Percentiles rank a stretch among this genome's conserved stretches.
phyloP scores from a whole-genome alignment of 1,140 invertebrate genomes.

The Lasioglossum baleicum region DNA sequence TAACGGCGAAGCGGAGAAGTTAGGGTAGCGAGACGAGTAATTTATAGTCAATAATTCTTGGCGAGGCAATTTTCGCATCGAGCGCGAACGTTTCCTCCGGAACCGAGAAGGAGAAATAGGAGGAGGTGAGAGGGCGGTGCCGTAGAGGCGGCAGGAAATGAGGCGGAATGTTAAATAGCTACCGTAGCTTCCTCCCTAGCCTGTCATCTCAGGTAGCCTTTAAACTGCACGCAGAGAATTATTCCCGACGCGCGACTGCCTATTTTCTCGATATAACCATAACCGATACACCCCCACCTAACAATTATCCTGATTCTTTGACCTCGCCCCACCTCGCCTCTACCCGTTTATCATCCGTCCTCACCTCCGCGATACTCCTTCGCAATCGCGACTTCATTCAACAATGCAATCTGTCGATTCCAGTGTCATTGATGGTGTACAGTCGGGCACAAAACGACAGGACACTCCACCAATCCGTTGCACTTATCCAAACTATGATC shows the following conservation, averaged over 20 bases:
- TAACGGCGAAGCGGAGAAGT: constrained; percentile 65
- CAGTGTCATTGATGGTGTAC: too few relatives aligned
- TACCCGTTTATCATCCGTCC: not conserved
- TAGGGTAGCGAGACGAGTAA: constrained; percentile 68
- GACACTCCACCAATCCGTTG: too few relatives aligned
- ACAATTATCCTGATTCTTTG: not conserved
- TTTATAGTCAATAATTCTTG: constrained; percentile 77
- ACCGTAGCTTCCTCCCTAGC: constrained; percentile 40
- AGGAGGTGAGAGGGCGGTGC: constrained; percentile 21
- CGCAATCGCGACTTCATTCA: not conserved
- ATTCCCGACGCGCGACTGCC: constrained; percentile 31
- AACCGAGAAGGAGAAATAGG: constrained; percentile 45
- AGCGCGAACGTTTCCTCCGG: constrained; percentile 65
- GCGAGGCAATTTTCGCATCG: constrained; percentile 74
- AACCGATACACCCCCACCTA: not conserved
- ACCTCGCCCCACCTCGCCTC: not conserved
- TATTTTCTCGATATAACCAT: constrained; percentile 16
- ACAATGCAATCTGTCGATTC: not conserved
- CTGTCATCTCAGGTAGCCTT: constrained; percentile 42
- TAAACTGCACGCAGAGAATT: constrained; percentile 41
- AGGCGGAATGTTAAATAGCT: constrained; percentile 72
- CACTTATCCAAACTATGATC: too few relatives aligned
- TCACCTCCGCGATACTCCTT: not conserved
- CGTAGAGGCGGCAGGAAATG: constrained; percentile 65
- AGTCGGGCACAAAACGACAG: too few relatives aligned